phyloP scores from a whole-genome alignment of 2,888 invertebrate species.

The Bhutanitis thaidina region DNA sequence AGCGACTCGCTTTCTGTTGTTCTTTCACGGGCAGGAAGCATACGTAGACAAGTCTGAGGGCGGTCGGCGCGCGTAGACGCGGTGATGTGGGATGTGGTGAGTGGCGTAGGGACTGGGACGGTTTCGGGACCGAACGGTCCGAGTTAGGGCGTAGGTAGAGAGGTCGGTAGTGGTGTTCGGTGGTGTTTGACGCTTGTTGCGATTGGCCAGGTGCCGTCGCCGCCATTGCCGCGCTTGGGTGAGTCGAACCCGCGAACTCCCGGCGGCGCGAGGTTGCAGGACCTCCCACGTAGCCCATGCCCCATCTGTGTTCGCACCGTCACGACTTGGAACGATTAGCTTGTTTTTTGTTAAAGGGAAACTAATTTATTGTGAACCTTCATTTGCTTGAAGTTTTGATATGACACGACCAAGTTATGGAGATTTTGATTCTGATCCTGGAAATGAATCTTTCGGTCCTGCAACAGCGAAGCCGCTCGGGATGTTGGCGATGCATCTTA shows the following conservation, averaged over 20 bases:
- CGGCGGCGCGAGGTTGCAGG: background rate
- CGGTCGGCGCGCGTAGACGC: slow-evolving; percentile 19
- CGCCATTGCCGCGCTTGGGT: slow-evolving; percentile 9
- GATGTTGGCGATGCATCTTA: slow-evolving; percentile 1
- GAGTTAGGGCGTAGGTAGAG: slow-evolving; percentile 19
- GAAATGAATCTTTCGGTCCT: background rate
- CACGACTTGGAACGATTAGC: too few species aligned
- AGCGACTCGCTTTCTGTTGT: slow-evolving; percentile 15
- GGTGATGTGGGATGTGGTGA: slow-evolving; percentile 26
- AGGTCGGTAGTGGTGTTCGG: slow-evolving; percentile 2
- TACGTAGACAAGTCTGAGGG: slow-evolving; percentile 11
- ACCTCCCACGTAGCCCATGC: background rate
- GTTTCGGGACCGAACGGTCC: background rate
- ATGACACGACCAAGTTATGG: too few species aligned
- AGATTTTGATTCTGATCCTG: too few species aligned
- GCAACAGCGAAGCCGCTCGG: background rate
- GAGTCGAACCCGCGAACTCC: background rate
- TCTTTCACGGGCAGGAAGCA: slow-evolving; percentile 19
- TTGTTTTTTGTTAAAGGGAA: too few species aligned
- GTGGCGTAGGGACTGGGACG: slow-evolving; percentile 23
- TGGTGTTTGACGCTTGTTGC: background rate
- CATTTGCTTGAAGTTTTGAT: too few species aligned
- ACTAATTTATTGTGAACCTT: too few species aligned
- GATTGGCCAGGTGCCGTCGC: background rate
- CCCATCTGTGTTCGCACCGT: too few species aligned